These are phyloP conservation scores for Ectemnius lituratus DNA, from an alignment of 2,888 invertebrate genomes.

Conservation along the genomic window DNA sequence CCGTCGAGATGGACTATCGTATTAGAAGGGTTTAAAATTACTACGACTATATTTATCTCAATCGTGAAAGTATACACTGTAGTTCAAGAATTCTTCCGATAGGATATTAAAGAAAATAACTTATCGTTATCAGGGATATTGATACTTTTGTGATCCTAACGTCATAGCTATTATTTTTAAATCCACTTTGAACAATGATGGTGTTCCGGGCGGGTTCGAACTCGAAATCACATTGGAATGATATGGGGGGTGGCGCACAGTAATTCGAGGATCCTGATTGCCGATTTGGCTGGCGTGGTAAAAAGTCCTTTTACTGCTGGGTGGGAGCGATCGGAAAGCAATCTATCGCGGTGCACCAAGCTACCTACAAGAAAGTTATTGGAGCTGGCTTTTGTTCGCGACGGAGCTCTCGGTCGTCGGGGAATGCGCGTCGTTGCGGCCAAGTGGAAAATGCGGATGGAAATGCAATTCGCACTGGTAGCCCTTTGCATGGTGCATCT, in stretches of 20 bases:
- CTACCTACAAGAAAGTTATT: conserved; percentile 30
- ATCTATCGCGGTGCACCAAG: conserved; percentile 17
- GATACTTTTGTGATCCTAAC: conserved; percentile 27
- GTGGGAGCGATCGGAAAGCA: conserved; percentile 26
- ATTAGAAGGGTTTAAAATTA: neutral
- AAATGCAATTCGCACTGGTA: conserved; percentile 5
- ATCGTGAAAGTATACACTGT: too few relatives aligned
- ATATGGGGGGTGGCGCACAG: neutral
- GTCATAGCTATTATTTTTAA: neutral
- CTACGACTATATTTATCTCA: neutral
- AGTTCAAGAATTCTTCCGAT: neutral
- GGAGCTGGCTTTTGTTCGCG: conserved; percentile 37
- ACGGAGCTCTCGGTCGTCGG: conserved; percentile 13
- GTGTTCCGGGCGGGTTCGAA: neutral
- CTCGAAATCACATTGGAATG: neutral
- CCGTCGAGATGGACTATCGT: neutral
- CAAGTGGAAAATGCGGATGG: conserved; percentile 5
- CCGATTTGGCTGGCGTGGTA: conserved; percentile 27
- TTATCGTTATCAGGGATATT: conserved; percentile 40
- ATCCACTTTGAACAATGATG: neutral
- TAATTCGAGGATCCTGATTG: conserved; percentile 14
- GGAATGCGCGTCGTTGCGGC: neutral
- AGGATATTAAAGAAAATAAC: conserved; percentile 48
- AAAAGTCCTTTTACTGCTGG: conserved; percentile 19
- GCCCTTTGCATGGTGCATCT: too few relatives aligned